Conservation (phyloP, 2,113 vertebrate species). For the Thermophis baileyi region DNA sequence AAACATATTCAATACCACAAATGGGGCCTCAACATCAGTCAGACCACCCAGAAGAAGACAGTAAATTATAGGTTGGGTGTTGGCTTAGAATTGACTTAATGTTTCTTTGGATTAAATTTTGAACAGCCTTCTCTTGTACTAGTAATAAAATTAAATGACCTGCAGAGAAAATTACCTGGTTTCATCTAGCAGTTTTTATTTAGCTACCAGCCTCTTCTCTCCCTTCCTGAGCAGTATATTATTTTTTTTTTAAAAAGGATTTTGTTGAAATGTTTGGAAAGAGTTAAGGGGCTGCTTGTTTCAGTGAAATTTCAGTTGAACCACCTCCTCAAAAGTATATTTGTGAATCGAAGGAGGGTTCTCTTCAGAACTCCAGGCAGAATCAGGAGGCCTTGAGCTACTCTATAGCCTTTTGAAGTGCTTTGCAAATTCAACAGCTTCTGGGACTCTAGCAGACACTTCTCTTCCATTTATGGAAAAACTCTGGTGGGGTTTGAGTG, state of each 20-base stretch:
- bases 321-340: background rate
- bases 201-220: background rate
- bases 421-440: background rate
- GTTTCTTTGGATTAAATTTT: conserved; percentile 23
- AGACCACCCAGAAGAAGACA: conserved; percentile 11
- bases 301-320: background rate
- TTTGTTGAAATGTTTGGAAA: background rate
- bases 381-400: background rate
- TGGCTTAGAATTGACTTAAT: background rate
- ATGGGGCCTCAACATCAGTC: background rate
- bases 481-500: background rate
- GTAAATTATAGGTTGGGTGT: background rate
- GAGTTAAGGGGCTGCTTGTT: background rate
- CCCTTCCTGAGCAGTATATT: background rate
- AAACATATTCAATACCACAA: background rate
- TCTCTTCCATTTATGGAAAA: background rate
- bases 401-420: background rate
- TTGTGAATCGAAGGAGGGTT: background rate
- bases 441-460: background rate
- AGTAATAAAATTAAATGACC: background rate
- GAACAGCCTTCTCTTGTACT: background rate
- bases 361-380: background rate
- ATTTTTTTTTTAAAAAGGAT: background rate
- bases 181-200: background rate
- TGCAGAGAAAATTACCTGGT: background rate